Base-by-base conservation (phyloP, 92 coral and sea anemone genomes). In the Siderastrea radians region DNA sequence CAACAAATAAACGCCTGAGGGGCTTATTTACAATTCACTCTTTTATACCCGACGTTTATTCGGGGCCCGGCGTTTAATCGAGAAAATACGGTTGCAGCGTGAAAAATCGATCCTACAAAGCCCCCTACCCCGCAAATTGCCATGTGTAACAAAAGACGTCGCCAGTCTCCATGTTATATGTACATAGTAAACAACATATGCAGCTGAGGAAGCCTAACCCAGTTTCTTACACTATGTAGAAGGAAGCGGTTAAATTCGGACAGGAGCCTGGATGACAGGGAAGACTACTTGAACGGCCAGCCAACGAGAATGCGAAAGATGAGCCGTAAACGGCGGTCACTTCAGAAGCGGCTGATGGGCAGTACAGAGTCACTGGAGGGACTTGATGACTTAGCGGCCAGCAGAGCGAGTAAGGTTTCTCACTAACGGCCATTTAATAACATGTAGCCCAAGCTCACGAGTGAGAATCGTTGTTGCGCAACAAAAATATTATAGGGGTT, bases 341-440 rank as follows among this genome's bases (percentile, higher is more conserved):
- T 92, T 53, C 92, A 92, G 83, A 87, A 91, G 26, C 90, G 96
- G 75, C 86, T 95, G 79, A 95, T 95, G 98, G 96, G 96, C 46
- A 93, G 96, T 54, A 95, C 95, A 55, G 98, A 95, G 83, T 95
- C 98, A 2, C 70, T 95, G 64, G 90, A 89, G 26, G 94, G 78
- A 26, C 72, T 91, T 55, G 96, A 95, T 19, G 96, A 93, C 38
- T 49, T 93, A 78, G 92, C 89, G 3, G 88, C 92, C 63, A 90
- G 89, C 82, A 90, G 95, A 92, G 93, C 85, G 65, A 84, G 92
- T 92, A 84, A 72, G 92, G 12, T 13, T 52, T 15, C 9, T 43
- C 16, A 55, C 16, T 7, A 62, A 10, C 12, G 7, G 13, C 26
- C 14, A 2, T 13, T n/a, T 68, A 45, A 26, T 26, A 68, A 45